A percentile compares a stretch with the other conserved stretches of the same genome.
Conservation (phyloP, 1,140 invertebrate species). For the Eurosta solidaginis region DNA sequence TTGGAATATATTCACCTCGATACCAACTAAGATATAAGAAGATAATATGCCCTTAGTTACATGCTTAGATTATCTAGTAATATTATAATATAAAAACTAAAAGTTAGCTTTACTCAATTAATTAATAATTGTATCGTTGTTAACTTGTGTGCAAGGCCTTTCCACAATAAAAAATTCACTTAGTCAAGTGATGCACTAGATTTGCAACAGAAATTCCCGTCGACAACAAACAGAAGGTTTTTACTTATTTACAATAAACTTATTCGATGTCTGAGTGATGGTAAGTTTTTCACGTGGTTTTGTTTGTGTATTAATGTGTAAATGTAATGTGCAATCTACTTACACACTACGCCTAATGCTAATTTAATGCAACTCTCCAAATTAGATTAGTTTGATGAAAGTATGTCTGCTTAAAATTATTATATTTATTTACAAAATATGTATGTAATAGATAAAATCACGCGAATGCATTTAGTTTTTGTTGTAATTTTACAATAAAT, state of each 20-base stretch:
- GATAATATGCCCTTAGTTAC: too few species aligned
- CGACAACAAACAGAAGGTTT: not conserved
- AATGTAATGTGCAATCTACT: not conserved
- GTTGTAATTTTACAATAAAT: not conserved
- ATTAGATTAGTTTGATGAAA: not conserved
- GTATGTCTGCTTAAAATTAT: not conserved
- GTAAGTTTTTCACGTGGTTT: not conserved
- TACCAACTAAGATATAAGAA: too few species aligned
- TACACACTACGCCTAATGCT: not conserved
- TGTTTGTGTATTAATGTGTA: not conserved
- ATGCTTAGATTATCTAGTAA: too few species aligned
- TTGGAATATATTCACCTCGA: too few species aligned
- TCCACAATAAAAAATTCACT: not conserved
- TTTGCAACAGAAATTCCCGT: not conserved
- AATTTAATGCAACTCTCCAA: constrained; percentile 22
- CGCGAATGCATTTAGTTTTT: too few species aligned
- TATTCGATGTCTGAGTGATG: not conserved
- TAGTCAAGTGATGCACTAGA: not conserved
- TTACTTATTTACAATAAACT: not conserved
- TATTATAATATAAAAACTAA: too few species aligned
- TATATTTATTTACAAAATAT: not conserved
- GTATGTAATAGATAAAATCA: too few species aligned
- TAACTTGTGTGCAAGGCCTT: not conserved
- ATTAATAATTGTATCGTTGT: not conserved
- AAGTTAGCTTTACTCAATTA: not conserved